phyloP scores from a whole-genome alignment of 2,113 vertebrate species.

The Bothrops jararaca region DNA sequence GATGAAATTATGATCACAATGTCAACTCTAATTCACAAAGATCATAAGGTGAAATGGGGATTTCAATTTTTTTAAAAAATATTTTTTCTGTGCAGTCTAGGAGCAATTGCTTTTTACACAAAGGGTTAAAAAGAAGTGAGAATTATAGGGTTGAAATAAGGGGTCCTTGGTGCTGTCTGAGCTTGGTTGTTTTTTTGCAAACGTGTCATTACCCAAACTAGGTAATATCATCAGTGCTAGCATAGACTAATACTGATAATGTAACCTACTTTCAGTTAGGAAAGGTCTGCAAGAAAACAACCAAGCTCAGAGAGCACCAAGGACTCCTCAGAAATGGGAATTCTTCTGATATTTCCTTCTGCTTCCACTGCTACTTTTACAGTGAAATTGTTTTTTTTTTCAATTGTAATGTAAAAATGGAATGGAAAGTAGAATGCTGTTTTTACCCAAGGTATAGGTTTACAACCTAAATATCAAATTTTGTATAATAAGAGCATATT shows the following conservation, averaged over 20 bases:
- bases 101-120: background rate
- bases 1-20: background rate
- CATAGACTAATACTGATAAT: background rate
- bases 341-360: background rate
- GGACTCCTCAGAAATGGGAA: background rate
- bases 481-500: constrained; percentile 25
- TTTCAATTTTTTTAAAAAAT: background rate
- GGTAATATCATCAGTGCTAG: background rate
- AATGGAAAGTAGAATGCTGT: background rate
- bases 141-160: background rate
- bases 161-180: background rate
- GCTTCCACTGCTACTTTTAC: background rate
- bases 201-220: background rate
- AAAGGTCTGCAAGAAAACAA: background rate
- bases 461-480: background rate
- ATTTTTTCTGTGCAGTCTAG: background rate
- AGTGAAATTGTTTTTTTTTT: background rate
- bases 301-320: background rate
- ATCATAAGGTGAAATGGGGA: background rate
- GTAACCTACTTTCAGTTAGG: background rate
- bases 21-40: background rate
- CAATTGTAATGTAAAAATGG: background rate
- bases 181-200: background rate
- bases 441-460: background rate
- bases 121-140: background rate